Conservation (phyloP, 1,140 invertebrate genomes). For the Centruroides sculpturatus region DNA sequence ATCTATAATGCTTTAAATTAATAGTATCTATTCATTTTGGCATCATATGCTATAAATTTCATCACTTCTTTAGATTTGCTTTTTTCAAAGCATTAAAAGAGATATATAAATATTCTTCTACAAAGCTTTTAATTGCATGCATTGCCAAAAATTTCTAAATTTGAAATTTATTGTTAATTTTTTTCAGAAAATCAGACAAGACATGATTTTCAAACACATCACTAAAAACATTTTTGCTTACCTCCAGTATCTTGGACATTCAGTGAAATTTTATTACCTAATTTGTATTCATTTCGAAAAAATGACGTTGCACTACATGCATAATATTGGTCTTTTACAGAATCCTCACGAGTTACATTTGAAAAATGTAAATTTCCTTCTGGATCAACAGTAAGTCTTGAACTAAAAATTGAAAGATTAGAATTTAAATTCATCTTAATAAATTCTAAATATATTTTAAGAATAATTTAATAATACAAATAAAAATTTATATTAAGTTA, state of each 20-base stretch:
- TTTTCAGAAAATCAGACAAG: background rate
- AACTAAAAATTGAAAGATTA: constrained; percentile 25
- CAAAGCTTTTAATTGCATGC: too few relatives aligned
- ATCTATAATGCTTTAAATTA: too few relatives aligned
- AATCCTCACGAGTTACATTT: constrained; percentile 71
- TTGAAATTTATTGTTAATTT: background rate
- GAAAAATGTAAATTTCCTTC: constrained; percentile 90
- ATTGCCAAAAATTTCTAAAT: too few relatives aligned
- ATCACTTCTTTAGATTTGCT: too few relatives aligned
- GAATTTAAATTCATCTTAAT: background rate
- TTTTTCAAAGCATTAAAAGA: too few relatives aligned
- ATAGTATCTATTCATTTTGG: too few relatives aligned
- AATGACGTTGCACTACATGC: constrained; percentile 74
- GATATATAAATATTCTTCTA: too few relatives aligned
- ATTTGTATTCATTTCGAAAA: constrained; percentile 55
- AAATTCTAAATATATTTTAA: too few relatives aligned
- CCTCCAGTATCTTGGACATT: constrained; percentile 56
- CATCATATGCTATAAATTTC: too few relatives aligned
- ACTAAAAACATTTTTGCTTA: background rate
- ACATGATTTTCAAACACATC: background rate
- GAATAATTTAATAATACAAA: too few relatives aligned
- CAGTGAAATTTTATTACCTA: constrained; percentile 62
- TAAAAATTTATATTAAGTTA: too few relatives aligned
- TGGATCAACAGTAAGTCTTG: constrained; percentile 81
- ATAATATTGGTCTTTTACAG: constrained; percentile 59